Conservation (phyloP, 2,797 vertebrate genomes). For the Chelonia mydas region DNA sequence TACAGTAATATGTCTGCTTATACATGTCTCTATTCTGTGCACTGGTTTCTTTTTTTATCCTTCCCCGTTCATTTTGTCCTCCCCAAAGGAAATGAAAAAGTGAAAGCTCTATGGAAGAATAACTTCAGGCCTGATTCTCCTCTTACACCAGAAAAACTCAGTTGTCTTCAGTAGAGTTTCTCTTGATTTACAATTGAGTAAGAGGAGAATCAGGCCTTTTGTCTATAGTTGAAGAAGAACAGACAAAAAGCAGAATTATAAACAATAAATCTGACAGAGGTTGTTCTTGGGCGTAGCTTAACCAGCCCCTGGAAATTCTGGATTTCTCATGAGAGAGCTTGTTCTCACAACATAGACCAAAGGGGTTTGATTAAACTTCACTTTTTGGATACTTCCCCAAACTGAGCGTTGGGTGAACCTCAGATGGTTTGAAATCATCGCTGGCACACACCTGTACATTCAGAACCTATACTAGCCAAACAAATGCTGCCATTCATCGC, state of each 20-base stretch:
- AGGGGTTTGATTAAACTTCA: background rate
- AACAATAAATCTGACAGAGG: background rate
- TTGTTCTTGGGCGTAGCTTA: background rate
- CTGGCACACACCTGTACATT: background rate
- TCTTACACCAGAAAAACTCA: background rate
- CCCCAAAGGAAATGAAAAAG: background rate
- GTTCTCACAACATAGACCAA: background rate
- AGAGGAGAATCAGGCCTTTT: background rate
- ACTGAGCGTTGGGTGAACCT: background rate
- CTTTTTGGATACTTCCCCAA: background rate
- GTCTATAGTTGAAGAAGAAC: background rate
- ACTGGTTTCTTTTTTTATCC: background rate
- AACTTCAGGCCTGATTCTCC: background rate
- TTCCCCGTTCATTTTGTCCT: conserved; percentile 10
- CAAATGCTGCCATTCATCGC: background rate
- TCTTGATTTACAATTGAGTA: background rate
- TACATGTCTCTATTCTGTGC: conserved; percentile 37
- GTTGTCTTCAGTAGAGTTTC: background rate
- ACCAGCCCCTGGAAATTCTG: background rate
- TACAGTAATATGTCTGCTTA: background rate
- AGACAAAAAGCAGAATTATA: background rate
- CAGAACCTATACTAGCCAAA: background rate
- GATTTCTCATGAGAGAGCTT: background rate
- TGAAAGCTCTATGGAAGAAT: conserved; percentile 8
- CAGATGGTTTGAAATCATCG: background rate